Conservation (phyloP, 2,797 vertebrate genomes). For the Acanthurus tractus region DNA sequence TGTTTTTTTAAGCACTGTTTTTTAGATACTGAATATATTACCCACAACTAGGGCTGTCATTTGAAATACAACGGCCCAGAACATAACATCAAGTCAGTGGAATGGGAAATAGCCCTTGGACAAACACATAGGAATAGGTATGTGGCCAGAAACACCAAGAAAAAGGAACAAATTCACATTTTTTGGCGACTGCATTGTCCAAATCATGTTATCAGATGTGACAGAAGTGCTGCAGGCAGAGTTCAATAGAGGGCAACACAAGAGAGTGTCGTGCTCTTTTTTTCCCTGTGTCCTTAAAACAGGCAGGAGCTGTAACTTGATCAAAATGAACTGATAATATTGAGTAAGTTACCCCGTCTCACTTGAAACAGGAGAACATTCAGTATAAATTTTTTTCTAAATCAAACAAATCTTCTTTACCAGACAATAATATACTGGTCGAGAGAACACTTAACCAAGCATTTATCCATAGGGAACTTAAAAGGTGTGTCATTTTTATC, state of each 20-base stretch:
- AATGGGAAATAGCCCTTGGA: constrained; percentile 48
- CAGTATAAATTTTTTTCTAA: constrained; percentile 69
- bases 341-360: constrained; percentile 46
- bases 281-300: constrained; percentile 49
- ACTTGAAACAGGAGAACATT: constrained; percentile 39
- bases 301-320: constrained; percentile 61
- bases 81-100: constrained; percentile 35
- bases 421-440: constrained; percentile 75
- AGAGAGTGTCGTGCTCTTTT: constrained; percentile 54
- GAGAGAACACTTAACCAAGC: constrained; percentile 81
- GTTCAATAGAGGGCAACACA: constrained; percentile 55
- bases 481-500: constrained; percentile 80
- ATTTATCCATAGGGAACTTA: constrained; percentile 76
- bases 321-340: constrained; percentile 76
- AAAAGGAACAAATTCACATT: constrained; percentile 38
- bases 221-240: constrained; percentile 68
- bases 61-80: constrained; percentile 13
- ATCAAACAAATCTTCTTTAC: constrained; percentile 78
- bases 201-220: constrained; percentile 73
- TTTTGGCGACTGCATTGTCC: constrained; percentile 50
- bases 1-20: no score
- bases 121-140: constrained; percentile 43
- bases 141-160: constrained; percentile 38
- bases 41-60: background rate
- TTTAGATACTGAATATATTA: background rate